Conservation (phyloP, 2,113 vertebrate species). For the Neodon shergylaensis region DNA sequence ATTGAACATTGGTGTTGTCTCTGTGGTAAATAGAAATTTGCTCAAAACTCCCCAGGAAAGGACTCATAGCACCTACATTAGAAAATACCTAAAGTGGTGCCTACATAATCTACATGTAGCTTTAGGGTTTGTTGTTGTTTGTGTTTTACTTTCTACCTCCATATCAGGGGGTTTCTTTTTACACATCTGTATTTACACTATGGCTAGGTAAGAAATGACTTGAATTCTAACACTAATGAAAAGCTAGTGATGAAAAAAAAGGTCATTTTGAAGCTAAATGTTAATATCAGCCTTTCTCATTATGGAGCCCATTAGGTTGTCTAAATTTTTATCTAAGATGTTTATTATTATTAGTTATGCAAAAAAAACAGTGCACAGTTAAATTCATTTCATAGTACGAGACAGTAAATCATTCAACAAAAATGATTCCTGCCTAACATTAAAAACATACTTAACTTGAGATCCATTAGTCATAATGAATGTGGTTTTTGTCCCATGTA, state of each 20-base stretch:
- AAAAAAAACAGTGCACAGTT: conserved; percentile 57
- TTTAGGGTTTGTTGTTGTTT: neutral
- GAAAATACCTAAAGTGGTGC: neutral
- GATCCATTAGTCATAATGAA: conserved; percentile 29
- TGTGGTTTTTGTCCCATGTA: conserved; percentile 31
- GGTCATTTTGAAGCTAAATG: conserved; percentile 73
- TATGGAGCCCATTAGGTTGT: conserved; percentile 46
- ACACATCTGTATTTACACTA: neutral
- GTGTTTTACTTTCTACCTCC: neutral
- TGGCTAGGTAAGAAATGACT: neutral
- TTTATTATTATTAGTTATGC: conserved; percentile 71
- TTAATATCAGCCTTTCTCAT: conserved; percentile 67
- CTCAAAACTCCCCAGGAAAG: neutral
- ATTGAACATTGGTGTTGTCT: neutral
- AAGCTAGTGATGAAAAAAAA: conserved; percentile 61
- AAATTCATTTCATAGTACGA: conserved; percentile 30
- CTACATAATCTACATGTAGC: fast-evolving
- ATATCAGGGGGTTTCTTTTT: neutral
- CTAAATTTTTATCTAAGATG: conserved; percentile 58
- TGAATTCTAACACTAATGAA: conserved; percentile 57
- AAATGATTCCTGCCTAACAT: conserved; percentile 48
- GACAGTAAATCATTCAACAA: conserved; percentile 23
- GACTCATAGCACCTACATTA: neutral
- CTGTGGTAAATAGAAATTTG: neutral
- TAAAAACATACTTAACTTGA: conserved; percentile 53